These are phyloP conservation scores for Poecile atricapillus DNA, from an alignment of 2,113 vertebrate species.

Conservation along the genomic window DNA sequence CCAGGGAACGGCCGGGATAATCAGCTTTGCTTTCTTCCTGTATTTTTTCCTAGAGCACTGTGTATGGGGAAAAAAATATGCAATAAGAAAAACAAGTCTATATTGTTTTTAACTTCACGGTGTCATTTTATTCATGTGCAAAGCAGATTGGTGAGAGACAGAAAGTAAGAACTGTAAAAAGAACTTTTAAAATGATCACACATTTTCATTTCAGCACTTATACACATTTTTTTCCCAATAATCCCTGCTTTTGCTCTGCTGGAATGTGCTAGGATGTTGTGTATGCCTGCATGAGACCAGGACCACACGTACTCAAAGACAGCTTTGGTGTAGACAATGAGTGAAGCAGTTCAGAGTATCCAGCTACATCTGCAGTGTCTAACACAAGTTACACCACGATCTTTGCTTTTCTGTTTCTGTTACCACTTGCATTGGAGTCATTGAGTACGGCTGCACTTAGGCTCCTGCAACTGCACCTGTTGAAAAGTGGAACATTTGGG, in stretches of 20 bases:
- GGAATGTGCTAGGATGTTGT: background rate
- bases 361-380: background rate
- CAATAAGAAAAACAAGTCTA: background rate
- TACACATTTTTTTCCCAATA: background rate
- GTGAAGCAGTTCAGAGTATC: background rate
- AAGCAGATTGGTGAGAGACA: background rate
- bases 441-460: background rate
- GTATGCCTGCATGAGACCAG: background rate
- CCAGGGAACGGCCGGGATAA: no score
- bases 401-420: background rate
- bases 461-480: background rate
- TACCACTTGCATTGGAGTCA: background rate
- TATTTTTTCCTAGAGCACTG: background rate
- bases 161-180: background rate
- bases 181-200: background rate
- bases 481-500: background rate
- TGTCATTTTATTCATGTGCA: background rate
- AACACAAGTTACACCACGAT: background rate
- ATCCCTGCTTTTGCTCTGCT: background rate
- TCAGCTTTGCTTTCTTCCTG: background rate
- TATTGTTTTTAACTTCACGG: background rate
- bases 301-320: fast-evolving
- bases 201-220: background rate
- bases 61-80: background rate
- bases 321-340: background rate